Evolutionary conservation across 2,797 vertebrate genomes (phyloP), one percentile per base, ranked within the genome.

Genomic region (Sebastes dallii): DNA sequence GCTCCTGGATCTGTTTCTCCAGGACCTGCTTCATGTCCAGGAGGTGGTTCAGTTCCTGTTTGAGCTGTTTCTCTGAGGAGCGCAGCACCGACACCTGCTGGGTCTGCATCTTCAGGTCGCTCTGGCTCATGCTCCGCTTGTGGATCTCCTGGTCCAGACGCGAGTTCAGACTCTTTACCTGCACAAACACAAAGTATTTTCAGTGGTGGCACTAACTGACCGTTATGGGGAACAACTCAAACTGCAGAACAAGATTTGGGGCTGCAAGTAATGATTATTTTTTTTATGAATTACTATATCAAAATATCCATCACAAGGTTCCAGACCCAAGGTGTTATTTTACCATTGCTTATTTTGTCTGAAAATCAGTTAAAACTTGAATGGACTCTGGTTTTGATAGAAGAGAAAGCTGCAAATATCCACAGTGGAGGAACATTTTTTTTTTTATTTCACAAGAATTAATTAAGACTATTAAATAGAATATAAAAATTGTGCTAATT

Each of bases 41-140:
- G 88, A 99, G 96, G 88, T 98, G 97, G 91, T 99, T 99, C 82
- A 98, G 95, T 88, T 99, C 98, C 90, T 99, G 98, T 72, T 99
- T 99, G 84, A 99, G 94, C 86, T 98, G 97, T 77, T 99, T 99
- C 93, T 99, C 98, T 0, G 97, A 98, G 88, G 97, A 96, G 90
- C 88, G 95, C 69, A 99, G 91, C 32, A 95, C 93, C 32, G 95
- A 97, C 88, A 98, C 96, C 89, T 99, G 97, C 89, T 99, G 97
- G 0, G 95, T 96, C 93, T 99, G 97, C 86, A 97, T 95, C 94
- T 98, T 99, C 85, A 99, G 93, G 75, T 99, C 98, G 30, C 96
- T 97, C 89, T 98, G 97, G 56, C 95, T 97, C 88, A 98, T 93
- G 84, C 92, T 96, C 14, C 96, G 96, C 83, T 96, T 97, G 91